Conservation (phyloP, 2,888 invertebrate genomes). For the Pandemis heparana region DNA sequence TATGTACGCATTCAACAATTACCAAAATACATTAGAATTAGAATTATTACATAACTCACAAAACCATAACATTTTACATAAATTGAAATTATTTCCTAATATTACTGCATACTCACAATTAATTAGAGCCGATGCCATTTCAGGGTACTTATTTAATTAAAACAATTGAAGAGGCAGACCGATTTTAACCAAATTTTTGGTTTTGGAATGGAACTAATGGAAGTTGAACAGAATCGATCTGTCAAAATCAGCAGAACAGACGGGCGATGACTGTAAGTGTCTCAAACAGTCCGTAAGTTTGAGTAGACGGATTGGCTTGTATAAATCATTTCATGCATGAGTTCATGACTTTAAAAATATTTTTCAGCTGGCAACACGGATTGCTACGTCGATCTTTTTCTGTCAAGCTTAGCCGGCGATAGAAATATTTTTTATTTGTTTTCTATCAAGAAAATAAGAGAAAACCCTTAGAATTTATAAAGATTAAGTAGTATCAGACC, state of each 20-base stretch:
- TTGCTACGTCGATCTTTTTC: conserved; percentile 72
- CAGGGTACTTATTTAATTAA: conserved; percentile 57
- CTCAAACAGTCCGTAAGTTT: conserved; percentile 31
- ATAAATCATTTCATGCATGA: conserved; percentile 10
- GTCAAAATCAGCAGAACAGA: conserved; percentile 42
- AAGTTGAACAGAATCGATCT: conserved; percentile 42
- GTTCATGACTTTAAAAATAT: neutral
- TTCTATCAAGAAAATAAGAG: conserved; percentile 46
- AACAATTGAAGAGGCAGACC: conserved; percentile 61
- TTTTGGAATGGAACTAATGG: conserved; percentile 62
- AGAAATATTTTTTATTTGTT: conserved; percentile 44
- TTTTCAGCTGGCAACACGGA: conserved; percentile 50
- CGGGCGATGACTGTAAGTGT: conserved; percentile 30
- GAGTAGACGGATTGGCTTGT: conserved; percentile 22
- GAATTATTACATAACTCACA: conserved; percentile 73
- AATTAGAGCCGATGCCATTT: conserved; percentile 76
- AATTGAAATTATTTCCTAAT: conserved; percentile 18
- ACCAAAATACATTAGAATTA: conserved; percentile 34
- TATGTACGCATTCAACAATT: neutral
- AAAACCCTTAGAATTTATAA: conserved; percentile 34
- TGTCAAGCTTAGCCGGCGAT: conserved; percentile 64
- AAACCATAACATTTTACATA: conserved; percentile 45
- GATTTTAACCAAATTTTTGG: conserved; percentile 53
- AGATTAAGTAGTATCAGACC: conserved; percentile 50
- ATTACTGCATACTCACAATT: conserved; percentile 69